These are phyloP conservation scores for Fregetta grallaria DNA, from an alignment of 2,113 vertebrate genomes.

Conservation along the genomic window DNA sequence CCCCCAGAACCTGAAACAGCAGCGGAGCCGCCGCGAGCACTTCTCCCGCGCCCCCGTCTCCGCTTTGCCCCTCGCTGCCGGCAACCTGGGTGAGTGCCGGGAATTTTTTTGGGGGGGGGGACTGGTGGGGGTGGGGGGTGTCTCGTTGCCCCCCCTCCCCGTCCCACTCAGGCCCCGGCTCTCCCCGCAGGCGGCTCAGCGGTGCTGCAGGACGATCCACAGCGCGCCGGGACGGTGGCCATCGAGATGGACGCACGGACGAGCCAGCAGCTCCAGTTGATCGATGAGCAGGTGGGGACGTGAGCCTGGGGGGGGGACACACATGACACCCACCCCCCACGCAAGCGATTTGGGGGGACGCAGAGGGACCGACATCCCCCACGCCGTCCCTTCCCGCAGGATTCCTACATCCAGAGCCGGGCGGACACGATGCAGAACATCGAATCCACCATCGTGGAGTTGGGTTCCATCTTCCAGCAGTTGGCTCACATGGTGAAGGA, in stretches of 20 bases:
- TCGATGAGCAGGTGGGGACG: conserved; percentile 85
- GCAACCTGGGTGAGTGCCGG: conserved; percentile 82
- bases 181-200: conserved; percentile 77
- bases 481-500: conserved; percentile 94
- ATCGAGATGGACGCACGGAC: conserved; percentile 86
- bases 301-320: too few relatives aligned
- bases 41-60: conserved; percentile 84
- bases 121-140: too few relatives aligned
- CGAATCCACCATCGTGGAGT: conserved; percentile 90
- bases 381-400: conserved; percentile 58
- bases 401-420: conserved; percentile 91
- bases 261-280: conserved; percentile 89
- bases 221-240: conserved; percentile 81
- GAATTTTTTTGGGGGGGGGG: neutral
- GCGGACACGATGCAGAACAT: conserved; percentile 95
- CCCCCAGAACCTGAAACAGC: conserved; percentile 92
- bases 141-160: too few relatives aligned
- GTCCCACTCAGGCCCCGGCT: neutral
- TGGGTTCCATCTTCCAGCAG: conserved; percentile 93
- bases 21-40: conserved; percentile 88
- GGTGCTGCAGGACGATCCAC: conserved; percentile 86
- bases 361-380: too few relatives aligned
- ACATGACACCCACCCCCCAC: too few relatives aligned
- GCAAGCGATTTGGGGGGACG: too few relatives aligned
- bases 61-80: conserved; percentile 6